Evolutionary conservation across 2,797 vertebrate species (phyloP).

Genomic region (Pachyuromys duprasi): DNA sequence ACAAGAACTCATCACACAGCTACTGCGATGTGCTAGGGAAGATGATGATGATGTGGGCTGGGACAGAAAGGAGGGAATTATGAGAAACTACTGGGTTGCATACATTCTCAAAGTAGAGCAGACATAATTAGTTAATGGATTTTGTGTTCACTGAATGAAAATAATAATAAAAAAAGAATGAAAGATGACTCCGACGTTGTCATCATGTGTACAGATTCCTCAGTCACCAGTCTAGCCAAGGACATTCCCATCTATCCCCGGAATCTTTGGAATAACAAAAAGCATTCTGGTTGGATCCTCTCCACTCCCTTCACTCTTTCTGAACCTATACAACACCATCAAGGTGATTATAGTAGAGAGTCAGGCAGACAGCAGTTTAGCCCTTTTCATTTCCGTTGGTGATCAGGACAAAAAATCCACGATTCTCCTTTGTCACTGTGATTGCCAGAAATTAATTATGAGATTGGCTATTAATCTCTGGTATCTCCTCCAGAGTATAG

Average conservation of each 20-base stretch:
- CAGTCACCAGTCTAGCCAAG: background rate
- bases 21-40: background rate
- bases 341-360: background rate
- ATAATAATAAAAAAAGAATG: background rate
- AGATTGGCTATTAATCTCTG: background rate
- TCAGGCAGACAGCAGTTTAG: background rate
- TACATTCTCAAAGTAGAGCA: background rate
- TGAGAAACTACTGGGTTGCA: background rate
- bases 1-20: background rate
- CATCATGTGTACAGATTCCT: background rate
- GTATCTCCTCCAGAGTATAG: constrained; percentile 7
- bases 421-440: constrained; percentile 19
- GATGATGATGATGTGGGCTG: background rate
- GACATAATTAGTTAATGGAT: background rate
- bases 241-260: background rate
- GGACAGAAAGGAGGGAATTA: background rate
- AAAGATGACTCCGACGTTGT: background rate
- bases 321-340: background rate
- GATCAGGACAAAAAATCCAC: background rate
- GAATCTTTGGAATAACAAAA: background rate
- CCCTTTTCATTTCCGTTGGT: background rate
- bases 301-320: background rate
- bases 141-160: background rate
- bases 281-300: background rate
- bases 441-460: constrained; percentile 39